A percentile compares a stretch with the other conserved stretches of the same genome.
These are phyloP conservation scores for Erythrocercus mccallii DNA, from an alignment of 2,113 vertebrate species.

Conservation along the genomic window DNA sequence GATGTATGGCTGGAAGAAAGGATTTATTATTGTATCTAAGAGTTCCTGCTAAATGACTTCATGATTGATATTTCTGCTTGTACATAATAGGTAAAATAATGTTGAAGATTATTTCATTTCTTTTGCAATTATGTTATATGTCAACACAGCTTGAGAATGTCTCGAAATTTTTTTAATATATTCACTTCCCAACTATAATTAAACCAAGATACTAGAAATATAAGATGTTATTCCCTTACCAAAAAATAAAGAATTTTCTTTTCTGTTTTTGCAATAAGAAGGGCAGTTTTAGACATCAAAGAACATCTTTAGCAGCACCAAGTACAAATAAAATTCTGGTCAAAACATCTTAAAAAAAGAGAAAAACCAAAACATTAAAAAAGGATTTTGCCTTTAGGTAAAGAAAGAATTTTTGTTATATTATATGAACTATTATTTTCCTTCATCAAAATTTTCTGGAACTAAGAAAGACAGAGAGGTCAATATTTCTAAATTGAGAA, in stretches of 20 bases:
- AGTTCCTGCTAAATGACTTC: not conserved
- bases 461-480: not conserved
- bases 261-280: not conserved
- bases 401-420: not conserved
- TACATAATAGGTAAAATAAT: not conserved
- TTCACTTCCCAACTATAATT: not conserved
- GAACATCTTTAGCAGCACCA: not conserved
- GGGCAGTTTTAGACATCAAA: not conserved
- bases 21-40: not conserved
- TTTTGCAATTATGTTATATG: not conserved
- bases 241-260: not conserved
- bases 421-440: not conserved
- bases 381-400: not conserved
- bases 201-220: not conserved
- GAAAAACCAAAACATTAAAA: rapidly evolving
- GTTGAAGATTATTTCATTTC: not conserved
- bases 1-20: not conserved
- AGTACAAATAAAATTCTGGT: not conserved
- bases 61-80: not conserved
- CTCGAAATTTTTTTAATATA: not conserved
- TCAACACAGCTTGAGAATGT: not conserved
- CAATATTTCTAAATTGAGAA: not conserved
- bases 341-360: not conserved
- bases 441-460: not conserved
- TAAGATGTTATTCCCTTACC: not conserved